Base-by-base conservation (phyloP, 2,888 invertebrate species). In the Steinernema carpocapsae region DNA sequence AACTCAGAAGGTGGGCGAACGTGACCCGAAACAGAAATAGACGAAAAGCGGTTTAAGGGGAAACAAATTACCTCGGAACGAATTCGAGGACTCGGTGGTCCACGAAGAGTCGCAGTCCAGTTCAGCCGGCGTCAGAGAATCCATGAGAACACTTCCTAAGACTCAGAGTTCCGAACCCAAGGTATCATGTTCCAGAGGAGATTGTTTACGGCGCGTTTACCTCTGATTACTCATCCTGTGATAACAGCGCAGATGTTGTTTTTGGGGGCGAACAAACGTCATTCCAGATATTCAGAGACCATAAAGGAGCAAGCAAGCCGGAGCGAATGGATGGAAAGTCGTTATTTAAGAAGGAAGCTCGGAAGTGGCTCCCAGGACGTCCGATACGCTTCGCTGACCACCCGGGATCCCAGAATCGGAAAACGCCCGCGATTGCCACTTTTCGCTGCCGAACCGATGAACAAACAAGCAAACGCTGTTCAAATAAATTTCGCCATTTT, bases 381-480 rank as follows among this genome's bases (percentile, higher is more conserved):
- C 37, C 37, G 37, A 37, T 37, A 37, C 37, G 37, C 37, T 10
- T 37, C 37, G 3, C 37, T 37, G 37, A 37, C 37, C 37, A 37
- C 37, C 37, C 37, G 37, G 37, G 4, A 37, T 37, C 37, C 37
- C 37, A 37, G 37, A 37, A 37, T 37, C 37, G 37, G 10, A 10
- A 37, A 37, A 3, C 4, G 4, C 37, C 3, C 37, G 37, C 37
- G 37, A 37, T 37, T 10, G 37, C 37, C 37, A 37, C 37, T 37
- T 37, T 37, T 37, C 37, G 37, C 37, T 37, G 37, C 37, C 37
- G 10, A 29, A 64, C 64, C 24, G 64, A 32, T 64, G 64, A 4
- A 32, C 64, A 64, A 64, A 64, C 26, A 64, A n/a, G 64, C 29
- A 64, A 37, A 26, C 64, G 64, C 32, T 64, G 64, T 32, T 29